A percentile compares a stretch with the other conserved stretches of the same genome.
Evolutionary conservation across 2,113 vertebrate genomes (phyloP).

Genomic region (Entomyzon cyanotis): DNA sequence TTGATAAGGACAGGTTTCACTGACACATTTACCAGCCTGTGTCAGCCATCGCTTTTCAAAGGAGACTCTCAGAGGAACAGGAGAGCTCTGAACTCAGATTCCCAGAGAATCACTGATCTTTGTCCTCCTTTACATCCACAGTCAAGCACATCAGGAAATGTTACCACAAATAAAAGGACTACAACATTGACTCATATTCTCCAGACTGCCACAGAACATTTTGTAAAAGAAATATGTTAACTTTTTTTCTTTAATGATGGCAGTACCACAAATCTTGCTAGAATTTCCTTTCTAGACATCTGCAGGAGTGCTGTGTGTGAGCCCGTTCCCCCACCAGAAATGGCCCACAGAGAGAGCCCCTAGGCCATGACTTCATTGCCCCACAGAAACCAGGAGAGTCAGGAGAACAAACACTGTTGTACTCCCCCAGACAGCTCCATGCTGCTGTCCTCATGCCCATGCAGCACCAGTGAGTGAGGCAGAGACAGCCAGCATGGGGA

Average conservation of each 20-base stretch:
- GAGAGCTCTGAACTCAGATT: not conserved
- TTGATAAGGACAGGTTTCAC: not conserved
- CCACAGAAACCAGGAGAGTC: not conserved
- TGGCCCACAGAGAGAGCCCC: not conserved
- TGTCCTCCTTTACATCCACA: not conserved
- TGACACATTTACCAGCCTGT: not conserved
- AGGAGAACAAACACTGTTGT: not conserved
- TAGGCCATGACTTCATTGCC: not conserved
- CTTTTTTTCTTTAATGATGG: not conserved
- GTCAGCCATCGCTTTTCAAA: not conserved
- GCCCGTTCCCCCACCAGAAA: not conserved
- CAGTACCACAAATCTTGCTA: not conserved
- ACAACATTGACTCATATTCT: not conserved
- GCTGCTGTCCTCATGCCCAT: accelerated
- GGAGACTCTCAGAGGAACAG: not conserved
- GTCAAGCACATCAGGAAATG: not conserved
- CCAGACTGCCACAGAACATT: not conserved
- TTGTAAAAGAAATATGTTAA: not conserved
- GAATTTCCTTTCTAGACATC: not conserved
- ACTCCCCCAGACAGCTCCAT: not conserved
- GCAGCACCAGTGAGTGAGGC: not conserved
- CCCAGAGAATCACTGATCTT: not conserved
- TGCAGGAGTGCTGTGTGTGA: not conserved
- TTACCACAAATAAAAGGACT: not conserved
- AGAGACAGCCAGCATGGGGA: not conserved